Conservation (phyloP, 2,113 vertebrate species). For the Cottus gobio region DNA sequence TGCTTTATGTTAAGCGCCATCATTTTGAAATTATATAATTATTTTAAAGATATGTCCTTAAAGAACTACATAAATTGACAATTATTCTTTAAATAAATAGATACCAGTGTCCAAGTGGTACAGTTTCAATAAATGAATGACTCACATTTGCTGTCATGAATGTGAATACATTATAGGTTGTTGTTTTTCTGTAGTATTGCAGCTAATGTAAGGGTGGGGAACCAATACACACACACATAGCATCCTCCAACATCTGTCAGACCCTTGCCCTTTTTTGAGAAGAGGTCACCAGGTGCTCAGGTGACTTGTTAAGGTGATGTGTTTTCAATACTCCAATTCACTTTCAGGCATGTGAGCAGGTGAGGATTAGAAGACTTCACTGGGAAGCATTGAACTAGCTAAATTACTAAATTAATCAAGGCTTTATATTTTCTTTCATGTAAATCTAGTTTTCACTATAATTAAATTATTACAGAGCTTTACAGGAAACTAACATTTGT, state of each 20-base stretch:
- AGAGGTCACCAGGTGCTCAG: not conserved
- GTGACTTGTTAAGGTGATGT: not conserved
- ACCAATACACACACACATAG: too few relatives aligned
- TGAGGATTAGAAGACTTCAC: not conserved
- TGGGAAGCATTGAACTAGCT: not conserved
- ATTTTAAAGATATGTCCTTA: not conserved
- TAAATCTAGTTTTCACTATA: not conserved
- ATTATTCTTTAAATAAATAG: not conserved
- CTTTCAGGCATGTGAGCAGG: not conserved
- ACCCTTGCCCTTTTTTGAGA: not conserved
- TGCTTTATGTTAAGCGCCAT: fast-evolving
- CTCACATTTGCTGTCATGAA: not conserved
- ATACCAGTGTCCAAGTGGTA: not conserved
- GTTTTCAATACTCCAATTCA: not conserved
- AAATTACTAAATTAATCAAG: too few relatives aligned
- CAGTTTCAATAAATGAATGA: not conserved
- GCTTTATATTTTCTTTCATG: not conserved
- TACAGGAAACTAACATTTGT: not conserved
- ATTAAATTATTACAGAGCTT: not conserved
- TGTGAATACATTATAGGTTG: not conserved
- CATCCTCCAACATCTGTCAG: not conserved
- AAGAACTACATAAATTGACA: not conserved
- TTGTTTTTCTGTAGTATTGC: too few relatives aligned
- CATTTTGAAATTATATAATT: not conserved
- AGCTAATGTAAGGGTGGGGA: too few relatives aligned